phyloP scores from a whole-genome alignment of 2,888 invertebrate genomes.

The Biston stratarius region DNA sequence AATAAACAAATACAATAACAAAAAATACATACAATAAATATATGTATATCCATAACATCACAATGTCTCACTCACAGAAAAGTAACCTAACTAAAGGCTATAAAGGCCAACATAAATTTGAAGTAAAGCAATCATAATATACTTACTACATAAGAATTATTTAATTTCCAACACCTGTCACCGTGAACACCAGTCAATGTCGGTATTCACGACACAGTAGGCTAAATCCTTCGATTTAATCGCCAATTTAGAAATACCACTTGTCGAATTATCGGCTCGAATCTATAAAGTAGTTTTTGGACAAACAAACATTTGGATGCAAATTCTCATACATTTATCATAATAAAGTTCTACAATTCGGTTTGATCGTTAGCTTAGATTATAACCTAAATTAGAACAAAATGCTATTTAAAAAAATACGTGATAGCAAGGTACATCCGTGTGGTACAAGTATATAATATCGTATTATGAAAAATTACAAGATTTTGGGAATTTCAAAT shows the following conservation, averaged over 20 bases:
- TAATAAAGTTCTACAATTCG: constrained; percentile 8
- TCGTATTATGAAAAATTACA: too few relatives aligned
- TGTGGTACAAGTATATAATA: too few relatives aligned
- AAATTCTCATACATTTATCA: constrained; percentile 28
- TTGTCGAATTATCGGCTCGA: constrained; percentile 23
- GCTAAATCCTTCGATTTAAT: constrained; percentile 25
- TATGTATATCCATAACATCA: too few relatives aligned
- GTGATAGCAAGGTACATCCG: too few relatives aligned
- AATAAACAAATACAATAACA: too few relatives aligned
- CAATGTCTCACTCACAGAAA: too few relatives aligned
- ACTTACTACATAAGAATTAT: neutral
- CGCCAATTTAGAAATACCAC: constrained; percentile 34
- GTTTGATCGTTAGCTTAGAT: neutral
- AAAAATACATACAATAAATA: too few relatives aligned
- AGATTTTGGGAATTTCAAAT: too few relatives aligned
- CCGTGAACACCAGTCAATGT: constrained; percentile 27
- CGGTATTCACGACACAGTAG: constrained; percentile 18
- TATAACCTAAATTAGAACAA: too few relatives aligned
- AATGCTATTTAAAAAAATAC: too few relatives aligned
- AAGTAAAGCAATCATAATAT: neutral
- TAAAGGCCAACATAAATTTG: neutral
- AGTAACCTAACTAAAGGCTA: too few relatives aligned
- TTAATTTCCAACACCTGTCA: constrained; percentile 25
- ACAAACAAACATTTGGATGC: constrained; percentile 23
- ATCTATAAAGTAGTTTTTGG: constrained; percentile 16